phyloP scores from a whole-genome alignment of 2,113 vertebrate genomes.

The Corythaeola cristata region DNA sequence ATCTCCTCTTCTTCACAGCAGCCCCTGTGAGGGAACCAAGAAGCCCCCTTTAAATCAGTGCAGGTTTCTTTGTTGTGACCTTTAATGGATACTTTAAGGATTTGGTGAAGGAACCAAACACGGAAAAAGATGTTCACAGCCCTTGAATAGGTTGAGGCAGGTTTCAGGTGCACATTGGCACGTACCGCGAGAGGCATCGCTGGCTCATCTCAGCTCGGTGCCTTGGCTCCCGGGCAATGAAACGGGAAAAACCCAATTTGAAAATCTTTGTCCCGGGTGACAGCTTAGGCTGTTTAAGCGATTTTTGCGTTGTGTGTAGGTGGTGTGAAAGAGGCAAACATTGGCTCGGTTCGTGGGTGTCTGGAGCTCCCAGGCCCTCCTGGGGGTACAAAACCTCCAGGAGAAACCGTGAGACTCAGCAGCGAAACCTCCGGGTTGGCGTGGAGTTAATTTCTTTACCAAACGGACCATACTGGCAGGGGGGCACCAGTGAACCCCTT shows the following conservation, averaged over 20 bases:
- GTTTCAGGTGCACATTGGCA: no score
- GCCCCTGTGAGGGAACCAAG: neutral
- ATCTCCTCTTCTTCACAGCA: neutral
- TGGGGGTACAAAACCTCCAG: neutral
- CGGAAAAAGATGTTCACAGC: neutral
- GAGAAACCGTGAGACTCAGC: neutral
- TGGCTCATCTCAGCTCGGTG: neutral
- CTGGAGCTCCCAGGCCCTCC: neutral
- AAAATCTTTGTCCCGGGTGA: no score
- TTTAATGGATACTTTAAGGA: neutral
- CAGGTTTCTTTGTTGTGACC: neutral
- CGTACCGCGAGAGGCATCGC: neutral
- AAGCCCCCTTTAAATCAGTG: neutral
- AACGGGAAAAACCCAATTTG: neutral
- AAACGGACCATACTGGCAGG: accelerated
- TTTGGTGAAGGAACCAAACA: neutral
- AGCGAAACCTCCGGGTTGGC: no score
- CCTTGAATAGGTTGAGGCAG: neutral
- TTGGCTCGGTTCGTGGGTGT: accelerated
- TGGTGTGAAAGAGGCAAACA: neutral
- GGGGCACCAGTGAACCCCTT: neutral
- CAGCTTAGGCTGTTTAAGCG: neutral
- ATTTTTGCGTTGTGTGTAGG: accelerated
- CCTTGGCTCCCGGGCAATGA: no score
- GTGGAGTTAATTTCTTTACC: no score